These are phyloP conservation scores for Chaetodon trifascialis DNA, from an alignment of 2,113 vertebrate genomes.

Conservation along the genomic window DNA sequence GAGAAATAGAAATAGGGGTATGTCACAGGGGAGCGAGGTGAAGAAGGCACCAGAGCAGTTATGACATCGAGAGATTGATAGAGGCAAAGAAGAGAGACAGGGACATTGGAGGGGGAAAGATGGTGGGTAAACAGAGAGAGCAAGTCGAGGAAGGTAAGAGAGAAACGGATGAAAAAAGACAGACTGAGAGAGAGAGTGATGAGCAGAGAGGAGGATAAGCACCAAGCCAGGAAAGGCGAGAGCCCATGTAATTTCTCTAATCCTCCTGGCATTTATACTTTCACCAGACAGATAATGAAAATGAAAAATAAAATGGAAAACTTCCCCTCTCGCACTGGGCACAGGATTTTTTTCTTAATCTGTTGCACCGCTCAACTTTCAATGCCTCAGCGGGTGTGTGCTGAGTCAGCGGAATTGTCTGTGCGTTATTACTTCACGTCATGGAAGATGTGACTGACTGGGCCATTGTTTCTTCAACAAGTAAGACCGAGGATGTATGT, in stretches of 20 bases:
- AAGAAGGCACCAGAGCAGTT: slow-evolving; percentile 29
- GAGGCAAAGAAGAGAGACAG: slow-evolving; percentile 38
- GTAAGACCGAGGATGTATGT: neutral
- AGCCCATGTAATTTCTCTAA: slow-evolving; percentile 88
- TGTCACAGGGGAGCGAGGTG: slow-evolving; percentile 24
- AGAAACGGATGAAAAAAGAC: slow-evolving; percentile 38
- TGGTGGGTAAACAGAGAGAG: slow-evolving; percentile 55
- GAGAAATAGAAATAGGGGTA: slow-evolving; percentile 36
- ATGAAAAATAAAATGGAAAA: slow-evolving; percentile 87
- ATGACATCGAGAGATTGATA: slow-evolving; percentile 51
- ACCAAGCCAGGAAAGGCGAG: slow-evolving; percentile 77
- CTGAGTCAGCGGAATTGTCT: slow-evolving; percentile 73
- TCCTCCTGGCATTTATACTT: slow-evolving; percentile 89
- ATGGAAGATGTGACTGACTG: slow-evolving; percentile 40
- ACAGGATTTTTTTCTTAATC: slow-evolving; percentile 77
- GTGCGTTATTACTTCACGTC: slow-evolving; percentile 55
- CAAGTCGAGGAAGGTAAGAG: slow-evolving; percentile 45
- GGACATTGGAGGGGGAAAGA: slow-evolving; percentile 43
- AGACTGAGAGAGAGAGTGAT: slow-evolving; percentile 59
- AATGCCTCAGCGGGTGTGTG: slow-evolving; percentile 52
- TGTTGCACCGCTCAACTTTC: slow-evolving; percentile 79
- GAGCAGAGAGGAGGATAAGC: slow-evolving; percentile 79
- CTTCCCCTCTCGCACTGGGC: slow-evolving; percentile 71
- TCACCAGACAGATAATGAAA: slow-evolving; percentile 87
- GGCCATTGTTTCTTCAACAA: slow-evolving; percentile 8